phyloP scores from a whole-genome alignment of 2,888 invertebrate species.

The Drosophila infuscata region DNA sequence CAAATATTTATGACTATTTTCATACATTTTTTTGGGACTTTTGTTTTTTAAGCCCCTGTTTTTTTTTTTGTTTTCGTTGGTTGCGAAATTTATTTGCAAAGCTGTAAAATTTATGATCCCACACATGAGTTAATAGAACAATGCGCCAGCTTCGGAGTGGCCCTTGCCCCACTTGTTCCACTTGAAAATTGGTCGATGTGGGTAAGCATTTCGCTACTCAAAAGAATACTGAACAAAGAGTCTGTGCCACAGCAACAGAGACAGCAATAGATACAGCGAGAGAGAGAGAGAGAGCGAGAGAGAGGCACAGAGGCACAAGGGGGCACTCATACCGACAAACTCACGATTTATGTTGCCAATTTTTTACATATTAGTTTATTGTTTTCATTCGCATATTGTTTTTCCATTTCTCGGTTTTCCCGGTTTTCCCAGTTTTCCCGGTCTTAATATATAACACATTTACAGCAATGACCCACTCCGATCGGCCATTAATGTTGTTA shows the following conservation, averaged over 20 bases:
- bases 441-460: conserved; percentile 25
- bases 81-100: conserved; percentile 71
- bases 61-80: conserved; percentile 9
- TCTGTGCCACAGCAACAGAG: not conserved
- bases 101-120: conserved; percentile 76
- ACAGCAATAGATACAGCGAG: not conserved
- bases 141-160: conserved; percentile 55
- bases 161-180: conserved; percentile 14
- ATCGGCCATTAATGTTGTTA: conserved; percentile 5
- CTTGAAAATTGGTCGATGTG: conserved; percentile 44
- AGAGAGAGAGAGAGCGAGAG: not conserved
- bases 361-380: conserved; percentile 57
- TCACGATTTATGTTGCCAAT: conserved; percentile 54
- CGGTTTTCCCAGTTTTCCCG: not conserved
- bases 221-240: not conserved
- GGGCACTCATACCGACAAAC: conserved; percentile 4
- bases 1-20: conserved; percentile 78
- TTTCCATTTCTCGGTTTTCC: not conserved
- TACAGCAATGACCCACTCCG: conserved; percentile 33
- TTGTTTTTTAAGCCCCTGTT: not conserved
- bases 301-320: not conserved
- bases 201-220: conserved; percentile 33
- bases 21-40: conserved; percentile 28
- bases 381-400: conserved; percentile 36
- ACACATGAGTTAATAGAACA: conserved; percentile 78